Percentiles rank a stretch among this genome's conserved stretches.
phyloP scores from a whole-genome alignment of 2,888 invertebrate genomes.

The Epirrhoe tristata region DNA sequence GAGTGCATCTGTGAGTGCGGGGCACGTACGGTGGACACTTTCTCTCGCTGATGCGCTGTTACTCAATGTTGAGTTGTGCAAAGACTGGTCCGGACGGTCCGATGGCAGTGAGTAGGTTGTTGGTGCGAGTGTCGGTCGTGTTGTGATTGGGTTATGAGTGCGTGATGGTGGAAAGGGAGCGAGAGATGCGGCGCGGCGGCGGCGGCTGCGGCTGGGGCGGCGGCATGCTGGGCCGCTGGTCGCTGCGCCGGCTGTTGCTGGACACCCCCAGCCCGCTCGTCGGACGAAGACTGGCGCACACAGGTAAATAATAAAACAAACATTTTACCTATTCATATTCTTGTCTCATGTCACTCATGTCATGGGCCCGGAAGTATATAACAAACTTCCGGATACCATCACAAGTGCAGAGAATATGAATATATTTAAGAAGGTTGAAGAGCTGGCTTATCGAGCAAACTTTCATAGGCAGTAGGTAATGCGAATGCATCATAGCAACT shows the following conservation, averaged over 20 bases:
- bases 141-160: conserved; percentile 62
- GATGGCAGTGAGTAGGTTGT: conserved; percentile 60
- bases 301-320: conserved; percentile 61
- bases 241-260: conserved; percentile 88
- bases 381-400: too few species aligned
- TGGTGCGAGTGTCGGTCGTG: conserved; percentile 56
- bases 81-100: conserved; percentile 52
- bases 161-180: conserved; percentile 78
- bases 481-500: too few species aligned
- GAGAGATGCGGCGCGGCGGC: conserved; percentile 76
- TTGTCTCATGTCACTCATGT: too few species aligned
- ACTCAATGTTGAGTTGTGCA: conserved; percentile 73
- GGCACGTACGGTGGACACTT: conserved; percentile 70
- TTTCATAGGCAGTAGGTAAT: too few species aligned
- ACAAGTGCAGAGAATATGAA: too few species aligned
- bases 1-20: conserved; percentile 63
- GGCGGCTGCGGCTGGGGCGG: conserved; percentile 80
- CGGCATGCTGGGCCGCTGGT: conserved; percentile 86
- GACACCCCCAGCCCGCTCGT: conserved; percentile 90
- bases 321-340: too few species aligned
- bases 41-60: conserved; percentile 77
- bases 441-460: too few species aligned
- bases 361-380: too few species aligned
- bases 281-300: conserved; percentile 86
- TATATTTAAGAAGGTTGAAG: too few species aligned